A percentile compares a stretch with the other conserved stretches of the same genome.
These are phyloP conservation scores for Peromyscus aztecus DNA, from an alignment of 2,797 vertebrate genomes.

Conservation along the genomic window DNA sequence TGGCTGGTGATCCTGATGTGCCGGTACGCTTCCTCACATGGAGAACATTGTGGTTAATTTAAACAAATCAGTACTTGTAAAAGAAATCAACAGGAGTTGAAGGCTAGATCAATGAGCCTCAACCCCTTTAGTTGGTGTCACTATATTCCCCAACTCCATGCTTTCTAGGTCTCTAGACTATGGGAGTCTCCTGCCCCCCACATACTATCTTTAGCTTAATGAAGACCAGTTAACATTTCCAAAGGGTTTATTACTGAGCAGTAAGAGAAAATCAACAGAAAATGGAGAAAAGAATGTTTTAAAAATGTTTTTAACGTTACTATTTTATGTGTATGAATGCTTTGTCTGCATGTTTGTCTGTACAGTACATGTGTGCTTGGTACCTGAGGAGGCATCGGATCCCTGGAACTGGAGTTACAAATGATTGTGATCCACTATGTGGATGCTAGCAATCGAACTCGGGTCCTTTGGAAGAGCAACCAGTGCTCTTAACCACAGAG, in stretches of 20 bases:
- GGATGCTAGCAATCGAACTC: background rate
- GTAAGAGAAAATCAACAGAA: background rate
- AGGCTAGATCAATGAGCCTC: background rate
- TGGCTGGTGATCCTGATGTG: background rate
- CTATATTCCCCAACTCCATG: background rate
- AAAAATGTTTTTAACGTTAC: background rate
- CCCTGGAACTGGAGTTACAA: background rate
- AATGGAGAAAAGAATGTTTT: constrained; percentile 28
- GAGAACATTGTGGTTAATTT: background rate
- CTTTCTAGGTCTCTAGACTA: background rate
- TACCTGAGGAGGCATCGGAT: background rate
- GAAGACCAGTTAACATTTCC: constrained; percentile 1
- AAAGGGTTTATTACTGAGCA: constrained; percentile 57
- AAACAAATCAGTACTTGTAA: background rate
- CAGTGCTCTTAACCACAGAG: too few species aligned
- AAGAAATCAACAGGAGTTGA: background rate
- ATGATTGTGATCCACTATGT: background rate
- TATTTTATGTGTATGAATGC: background rate
- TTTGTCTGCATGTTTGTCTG: background rate
- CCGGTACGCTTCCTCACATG: background rate
- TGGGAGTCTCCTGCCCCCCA: background rate
- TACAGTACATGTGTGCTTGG: background rate
- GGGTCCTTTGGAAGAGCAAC: background rate
- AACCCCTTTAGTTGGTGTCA: background rate
- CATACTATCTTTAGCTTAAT: constrained; percentile 21